phyloP scores from a whole-genome alignment of 2,888 invertebrate genomes.

The Macrostomum cliftonense region DNA sequence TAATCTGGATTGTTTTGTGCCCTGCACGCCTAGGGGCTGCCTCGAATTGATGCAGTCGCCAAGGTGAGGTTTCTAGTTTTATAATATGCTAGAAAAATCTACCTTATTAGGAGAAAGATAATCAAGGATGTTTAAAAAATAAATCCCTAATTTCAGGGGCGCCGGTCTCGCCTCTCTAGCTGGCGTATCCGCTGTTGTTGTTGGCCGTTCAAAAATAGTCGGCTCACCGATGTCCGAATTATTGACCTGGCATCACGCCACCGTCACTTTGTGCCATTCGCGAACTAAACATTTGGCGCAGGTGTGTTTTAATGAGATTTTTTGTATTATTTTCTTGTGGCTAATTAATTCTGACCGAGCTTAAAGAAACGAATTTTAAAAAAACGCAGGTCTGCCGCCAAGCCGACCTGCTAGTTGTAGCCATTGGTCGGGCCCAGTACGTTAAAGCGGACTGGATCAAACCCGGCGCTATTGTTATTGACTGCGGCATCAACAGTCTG shows the following conservation, averaged over 20 bases:
- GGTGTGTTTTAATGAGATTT: too few species aligned
- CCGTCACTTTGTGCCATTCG: conserved; percentile 90
- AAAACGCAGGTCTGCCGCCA: conserved; percentile 26
- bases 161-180: conserved; percentile 23
- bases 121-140: too few species aligned
- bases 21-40: conserved; percentile 89
- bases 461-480: conserved; percentile 88
- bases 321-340: too few species aligned
- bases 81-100: too few species aligned
- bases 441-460: conserved; percentile 90
- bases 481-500: conserved; percentile 86
- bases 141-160: background rate
- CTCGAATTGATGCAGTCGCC: conserved; percentile 57
- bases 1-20: conserved; percentile 65
- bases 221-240: conserved; percentile 84
- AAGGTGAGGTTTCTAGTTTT: background rate
- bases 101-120: too few species aligned
- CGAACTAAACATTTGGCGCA: conserved; percentile 56
- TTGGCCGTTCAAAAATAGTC: conserved; percentile 91
- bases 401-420: conserved; percentile 91
- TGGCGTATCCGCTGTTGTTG: conserved; percentile 70
- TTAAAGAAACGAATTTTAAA: too few species aligned
- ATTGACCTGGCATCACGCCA: conserved; percentile 85
- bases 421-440: conserved; percentile 68
- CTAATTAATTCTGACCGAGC: too few species aligned